Base-by-base conservation (phyloP, 1,140 invertebrate species). In the Probaryconus sp. region DNA sequence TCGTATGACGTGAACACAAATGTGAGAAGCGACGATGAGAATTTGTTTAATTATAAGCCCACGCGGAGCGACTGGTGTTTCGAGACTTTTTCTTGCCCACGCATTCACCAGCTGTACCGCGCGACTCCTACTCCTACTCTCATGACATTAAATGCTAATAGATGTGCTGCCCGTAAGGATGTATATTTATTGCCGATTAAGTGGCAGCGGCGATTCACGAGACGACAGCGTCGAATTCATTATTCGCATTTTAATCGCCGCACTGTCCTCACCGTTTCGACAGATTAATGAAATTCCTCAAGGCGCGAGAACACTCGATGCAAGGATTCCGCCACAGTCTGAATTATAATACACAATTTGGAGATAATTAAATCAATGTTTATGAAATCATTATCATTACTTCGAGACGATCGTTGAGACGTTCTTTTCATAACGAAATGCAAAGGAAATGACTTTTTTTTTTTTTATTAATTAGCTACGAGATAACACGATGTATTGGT, bases 151-250 rank as follows among this genome's bases (percentile, higher is more conserved):
- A 78, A 81, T 75, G 72, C 70, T 78, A 76, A 81, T 79, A 76
- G 74, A 73, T 72, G 67, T 51, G 60, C 60, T 51, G 61, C 55
- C 68, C 51, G 45, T 64, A 71, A 71, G 65, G 58, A 68, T 64
- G 64, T 69, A 70, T 63, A 78, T 76, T 78, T 76, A 76, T 79
- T 79, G 78, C 75, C 78, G 77, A 80, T 80, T 78, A 77, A 81
- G 64, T 65, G 60, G 53, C 72, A 65, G 47, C 28, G 47, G 43
- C 65, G 63, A 58, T 43, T 58, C 64, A 77, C 53, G 61, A 65
- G 58, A 70, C 58, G 55, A 68, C 55, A 42, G 64, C 51, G 9
- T 72, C 53, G 65, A 77, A 72, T 65, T 60, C 58, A 53, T 73
- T 73, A 63, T 68, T 74, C 63, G 63, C 55, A 47, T 73, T 73